These are phyloP conservation scores for Sebastes iracundus DNA, from an alignment of 2,797 vertebrate species.

Conservation along the genomic window DNA sequence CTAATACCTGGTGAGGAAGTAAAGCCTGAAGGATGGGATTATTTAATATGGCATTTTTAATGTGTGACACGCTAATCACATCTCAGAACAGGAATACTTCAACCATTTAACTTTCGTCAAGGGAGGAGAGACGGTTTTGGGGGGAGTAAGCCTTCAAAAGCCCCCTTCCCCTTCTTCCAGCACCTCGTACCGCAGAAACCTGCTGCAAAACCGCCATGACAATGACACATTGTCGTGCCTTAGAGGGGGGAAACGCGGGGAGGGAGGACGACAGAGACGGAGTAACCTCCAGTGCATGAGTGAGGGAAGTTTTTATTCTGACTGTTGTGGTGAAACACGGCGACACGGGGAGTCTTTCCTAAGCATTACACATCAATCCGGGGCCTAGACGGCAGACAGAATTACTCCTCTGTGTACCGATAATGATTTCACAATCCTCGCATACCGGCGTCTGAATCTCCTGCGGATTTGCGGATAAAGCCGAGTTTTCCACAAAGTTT, in stretches of 20 bases:
- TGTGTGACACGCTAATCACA: constrained; percentile 97
- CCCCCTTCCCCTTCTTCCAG: constrained; percentile 21
- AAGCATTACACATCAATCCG: constrained; percentile 65
- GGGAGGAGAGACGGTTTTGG: constrained; percentile 67
- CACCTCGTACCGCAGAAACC: constrained; percentile 67
- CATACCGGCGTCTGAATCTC: constrained; percentile 55
- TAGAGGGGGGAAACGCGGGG: constrained; percentile 14
- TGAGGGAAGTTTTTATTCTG: constrained; percentile 58
- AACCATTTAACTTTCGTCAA: constrained; percentile 84
- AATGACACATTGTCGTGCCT: constrained; percentile 79
- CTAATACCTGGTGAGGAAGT: constrained; percentile 99
- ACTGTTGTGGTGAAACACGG: constrained; percentile 42
- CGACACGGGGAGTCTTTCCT: constrained; percentile 56
- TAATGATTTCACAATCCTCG: constrained; percentile 65
- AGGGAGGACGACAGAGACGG: constrained; percentile 34
- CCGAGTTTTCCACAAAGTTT: constrained; percentile 54
- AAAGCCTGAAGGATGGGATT: constrained; percentile 99
- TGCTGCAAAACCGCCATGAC: constrained; percentile 68
- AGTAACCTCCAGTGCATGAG: constrained; percentile 51
- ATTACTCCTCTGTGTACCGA: constrained; percentile 48
- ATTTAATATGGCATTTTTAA: constrained; percentile 96
- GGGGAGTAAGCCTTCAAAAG: constrained; percentile 73
- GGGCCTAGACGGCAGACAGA: constrained; percentile 55
- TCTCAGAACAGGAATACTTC: constrained; percentile 91
- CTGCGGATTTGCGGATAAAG: constrained; percentile 61